Evolutionary conservation across 2,888 invertebrate species (phyloP).

Genomic region (Exocentrus adspersus): DNA sequence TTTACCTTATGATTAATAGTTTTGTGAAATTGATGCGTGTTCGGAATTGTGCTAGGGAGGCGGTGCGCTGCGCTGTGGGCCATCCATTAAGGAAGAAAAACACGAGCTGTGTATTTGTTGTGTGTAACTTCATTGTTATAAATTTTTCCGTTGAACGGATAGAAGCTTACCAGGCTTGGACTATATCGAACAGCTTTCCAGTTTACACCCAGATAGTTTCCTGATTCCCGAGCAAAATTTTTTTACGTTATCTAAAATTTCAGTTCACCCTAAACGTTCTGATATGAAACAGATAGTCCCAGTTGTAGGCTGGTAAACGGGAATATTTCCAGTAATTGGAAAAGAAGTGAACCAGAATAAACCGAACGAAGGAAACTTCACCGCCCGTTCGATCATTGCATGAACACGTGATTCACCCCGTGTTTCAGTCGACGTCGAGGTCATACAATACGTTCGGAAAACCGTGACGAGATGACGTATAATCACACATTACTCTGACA

Average conservation of each 20-base stretch:
- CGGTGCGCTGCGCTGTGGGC: neutral
- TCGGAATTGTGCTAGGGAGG: conserved; percentile 32
- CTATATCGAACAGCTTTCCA: too few relatives aligned
- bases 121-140: too few relatives aligned
- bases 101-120: neutral
- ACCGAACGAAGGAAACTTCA: conserved; percentile 60
- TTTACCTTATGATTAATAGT: conserved; percentile 40
- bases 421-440: conserved; percentile 13
- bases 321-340: conserved; percentile 61
- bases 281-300: conserved; percentile 56
- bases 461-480: conserved; percentile 9
- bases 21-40: conserved; percentile 32
- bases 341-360: conserved; percentile 61
- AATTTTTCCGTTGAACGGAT: too few relatives aligned
- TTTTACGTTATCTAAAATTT: conserved; percentile 8
- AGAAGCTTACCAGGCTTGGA: too few relatives aligned
- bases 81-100: neutral
- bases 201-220: too few relatives aligned
- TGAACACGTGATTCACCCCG: conserved; percentile 17
- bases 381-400: conserved; percentile 24
- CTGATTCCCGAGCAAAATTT: too few relatives aligned
- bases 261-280: conserved; percentile 28
- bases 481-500: conserved; percentile 24
- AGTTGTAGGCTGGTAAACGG: conserved; percentile 50
- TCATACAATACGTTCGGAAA: conserved; percentile 11